Evolutionary conservation across 2,113 vertebrate genomes (phyloP), one percentile per base, ranked within the genome.

Genomic region (Gavia stellata): DNA sequence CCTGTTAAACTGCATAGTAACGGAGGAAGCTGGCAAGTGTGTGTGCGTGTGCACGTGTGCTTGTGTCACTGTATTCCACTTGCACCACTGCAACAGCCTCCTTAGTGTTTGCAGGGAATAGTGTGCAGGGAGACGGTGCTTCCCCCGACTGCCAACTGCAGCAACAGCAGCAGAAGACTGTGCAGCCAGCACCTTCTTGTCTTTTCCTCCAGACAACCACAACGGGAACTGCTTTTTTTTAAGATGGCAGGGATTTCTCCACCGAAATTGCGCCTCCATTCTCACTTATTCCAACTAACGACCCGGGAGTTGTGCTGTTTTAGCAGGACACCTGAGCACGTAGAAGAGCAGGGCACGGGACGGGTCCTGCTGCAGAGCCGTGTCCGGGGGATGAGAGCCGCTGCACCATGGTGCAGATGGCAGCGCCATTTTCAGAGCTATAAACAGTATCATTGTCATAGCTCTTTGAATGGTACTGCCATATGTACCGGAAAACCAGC

Each of bases 381-480:
- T 23, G 23, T 85, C 87, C 71, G 50, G 93, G 91, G 89, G 94
- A 90, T 33, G 92, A 86, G 80, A 88, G 63, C 77, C 3, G 2
- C 71, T 61, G 66, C 63, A 63, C 71, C 83, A 15, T 98, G 98
- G 97, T 98, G 98, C 98, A 98, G 98, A 99, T 97, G 95, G 97
- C 97, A 99, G 99, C 98, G 98, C 99, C 99, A 99, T 99, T 99
- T 98, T 97, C 98, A 98, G 99, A 99, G 99, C 98, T 99, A 98
- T 99, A 97, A 99, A 98, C 98, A 98, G 97, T 87, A 96, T 98
- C 79, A 90, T 97, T 95, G 97, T 99, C 98, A 99, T 99, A 99
- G 99, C 99, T 99, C 99, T 99, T 98, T 98, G 98, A 99, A 99
- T 99, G 99, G 99, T 99, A 98, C 99, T 99, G 98, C 98, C 97